Conservation (phyloP, 2,113 vertebrate species). For the Coracopsis vasa region DNA sequence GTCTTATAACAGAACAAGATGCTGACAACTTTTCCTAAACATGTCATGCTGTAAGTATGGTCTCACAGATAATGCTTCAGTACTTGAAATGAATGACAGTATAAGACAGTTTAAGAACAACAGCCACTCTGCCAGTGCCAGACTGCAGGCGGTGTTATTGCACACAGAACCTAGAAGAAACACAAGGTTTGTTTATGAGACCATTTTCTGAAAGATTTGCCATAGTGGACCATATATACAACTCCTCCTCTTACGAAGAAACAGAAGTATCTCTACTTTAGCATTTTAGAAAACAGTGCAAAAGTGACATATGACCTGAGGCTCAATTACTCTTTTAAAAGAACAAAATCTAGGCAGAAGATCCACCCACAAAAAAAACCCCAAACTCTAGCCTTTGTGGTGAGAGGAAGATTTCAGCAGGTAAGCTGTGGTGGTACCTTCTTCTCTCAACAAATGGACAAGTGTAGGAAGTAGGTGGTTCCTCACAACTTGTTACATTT, state of each 20-base stretch:
- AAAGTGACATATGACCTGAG: neutral
- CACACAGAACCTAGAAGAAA: neutral
- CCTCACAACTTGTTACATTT: fast-evolving
- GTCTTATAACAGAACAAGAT: neutral
- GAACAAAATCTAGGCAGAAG: neutral
- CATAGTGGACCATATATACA: neutral
- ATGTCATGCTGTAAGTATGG: neutral
- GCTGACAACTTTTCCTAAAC: neutral
- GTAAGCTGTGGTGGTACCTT: neutral
- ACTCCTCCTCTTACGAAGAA: neutral
- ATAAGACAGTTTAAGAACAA: neutral
- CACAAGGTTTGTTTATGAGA: neutral
- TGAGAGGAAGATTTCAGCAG: neutral
- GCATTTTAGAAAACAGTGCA: neutral
- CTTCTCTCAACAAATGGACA: neutral
- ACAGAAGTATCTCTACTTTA: neutral
- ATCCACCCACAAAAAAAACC: neutral
- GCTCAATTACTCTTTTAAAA: neutral
- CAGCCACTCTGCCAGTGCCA: neutral
- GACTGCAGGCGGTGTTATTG: neutral
- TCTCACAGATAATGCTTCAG: neutral
- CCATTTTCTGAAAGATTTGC: neutral
- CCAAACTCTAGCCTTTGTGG: neutral
- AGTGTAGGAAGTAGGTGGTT: fast-evolving
- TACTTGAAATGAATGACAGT: neutral